Percentiles rank a stretch among this genome's conserved stretches.
Conservation (phyloP, 2,888 invertebrate genomes). For the Eurytoma californica region DNA sequence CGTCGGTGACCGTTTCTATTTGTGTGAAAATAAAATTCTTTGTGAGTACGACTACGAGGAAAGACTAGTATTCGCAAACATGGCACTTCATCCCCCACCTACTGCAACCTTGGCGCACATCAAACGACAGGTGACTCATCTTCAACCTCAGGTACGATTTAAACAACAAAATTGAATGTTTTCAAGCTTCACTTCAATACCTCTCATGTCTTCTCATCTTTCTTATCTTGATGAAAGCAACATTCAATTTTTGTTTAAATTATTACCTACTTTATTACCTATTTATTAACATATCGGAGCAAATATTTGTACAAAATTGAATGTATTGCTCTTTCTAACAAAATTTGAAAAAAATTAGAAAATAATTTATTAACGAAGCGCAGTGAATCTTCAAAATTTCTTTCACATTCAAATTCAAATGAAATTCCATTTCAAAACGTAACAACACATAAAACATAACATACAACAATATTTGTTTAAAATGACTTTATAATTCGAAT, state of each 20-base stretch:
- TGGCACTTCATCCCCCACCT: conserved; percentile 85
- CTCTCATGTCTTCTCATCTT: conserved; percentile 4
- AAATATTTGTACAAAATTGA: background rate
- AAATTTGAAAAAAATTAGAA: too few relatives aligned
- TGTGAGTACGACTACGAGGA: conserved; percentile 97
- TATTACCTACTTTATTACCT: conserved; percentile 44
- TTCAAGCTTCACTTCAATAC: background rate
- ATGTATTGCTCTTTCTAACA: too few relatives aligned
- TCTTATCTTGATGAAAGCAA: conserved; percentile 33
- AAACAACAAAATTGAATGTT: conserved; percentile 57
- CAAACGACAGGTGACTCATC: conserved; percentile 85
- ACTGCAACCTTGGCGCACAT: conserved; percentile 88
- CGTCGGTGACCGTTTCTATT: conserved; percentile 94
- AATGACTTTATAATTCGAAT: too few relatives aligned
- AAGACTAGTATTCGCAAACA: conserved; percentile 91
- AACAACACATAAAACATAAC: too few relatives aligned
- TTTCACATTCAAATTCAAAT: too few relatives aligned
- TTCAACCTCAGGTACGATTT: conserved; percentile 75
- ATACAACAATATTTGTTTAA: too few relatives aligned
- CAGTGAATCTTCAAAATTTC: too few relatives aligned
- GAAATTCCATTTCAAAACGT: too few relatives aligned
- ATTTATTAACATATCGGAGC: background rate
- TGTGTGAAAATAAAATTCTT: conserved; percentile 94
- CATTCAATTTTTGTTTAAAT: conserved; percentile 57
- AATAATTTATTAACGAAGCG: too few relatives aligned